A percentile compares a stretch with the other conserved stretches of the same genome.
phyloP scores from a whole-genome alignment of 2,888 invertebrate genomes.

The Amphimallon solstitiale region DNA sequence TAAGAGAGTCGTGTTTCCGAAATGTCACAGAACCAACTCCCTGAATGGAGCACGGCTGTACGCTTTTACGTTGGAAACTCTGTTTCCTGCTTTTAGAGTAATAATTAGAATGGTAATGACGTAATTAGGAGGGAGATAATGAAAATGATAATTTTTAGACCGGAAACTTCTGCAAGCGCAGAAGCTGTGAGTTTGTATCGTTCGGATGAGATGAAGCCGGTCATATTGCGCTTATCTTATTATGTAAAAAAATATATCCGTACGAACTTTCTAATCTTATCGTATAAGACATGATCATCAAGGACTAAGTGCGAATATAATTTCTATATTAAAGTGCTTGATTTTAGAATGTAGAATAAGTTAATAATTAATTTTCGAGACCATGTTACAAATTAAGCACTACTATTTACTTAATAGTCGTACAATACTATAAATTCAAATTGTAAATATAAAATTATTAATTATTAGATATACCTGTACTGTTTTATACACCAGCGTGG shows the following conservation, averaged over 20 bases:
- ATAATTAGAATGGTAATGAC: conserved; percentile 58
- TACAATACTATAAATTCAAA: too few species aligned
- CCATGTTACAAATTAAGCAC: too few species aligned
- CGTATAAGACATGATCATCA: background rate
- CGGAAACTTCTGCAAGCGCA: conserved; percentile 23
- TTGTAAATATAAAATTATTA: too few species aligned
- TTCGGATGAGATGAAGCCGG: conserved; percentile 1
- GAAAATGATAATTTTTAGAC: conserved; percentile 57
- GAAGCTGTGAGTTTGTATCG: conserved; percentile 16
- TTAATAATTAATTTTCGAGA: too few species aligned
- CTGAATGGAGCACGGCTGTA: background rate
- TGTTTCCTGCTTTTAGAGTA: conserved; percentile 40
- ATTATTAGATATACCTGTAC: too few species aligned
- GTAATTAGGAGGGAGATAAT: conserved; percentile 58
- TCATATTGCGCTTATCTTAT: conserved; percentile 21
- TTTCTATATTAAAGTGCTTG: background rate
- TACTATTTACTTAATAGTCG: too few species aligned
- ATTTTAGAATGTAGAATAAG: too few species aligned
- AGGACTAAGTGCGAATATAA: background rate
- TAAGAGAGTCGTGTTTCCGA: conserved; percentile 4
- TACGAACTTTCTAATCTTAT: conserved; percentile 4
- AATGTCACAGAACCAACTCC: background rate
- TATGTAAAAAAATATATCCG: background rate
- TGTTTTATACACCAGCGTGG: too few species aligned
- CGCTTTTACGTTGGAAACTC: conserved; percentile 35